Base-by-base conservation (phyloP, 2,113 vertebrate genomes). In the Symphodus melops region DNA sequence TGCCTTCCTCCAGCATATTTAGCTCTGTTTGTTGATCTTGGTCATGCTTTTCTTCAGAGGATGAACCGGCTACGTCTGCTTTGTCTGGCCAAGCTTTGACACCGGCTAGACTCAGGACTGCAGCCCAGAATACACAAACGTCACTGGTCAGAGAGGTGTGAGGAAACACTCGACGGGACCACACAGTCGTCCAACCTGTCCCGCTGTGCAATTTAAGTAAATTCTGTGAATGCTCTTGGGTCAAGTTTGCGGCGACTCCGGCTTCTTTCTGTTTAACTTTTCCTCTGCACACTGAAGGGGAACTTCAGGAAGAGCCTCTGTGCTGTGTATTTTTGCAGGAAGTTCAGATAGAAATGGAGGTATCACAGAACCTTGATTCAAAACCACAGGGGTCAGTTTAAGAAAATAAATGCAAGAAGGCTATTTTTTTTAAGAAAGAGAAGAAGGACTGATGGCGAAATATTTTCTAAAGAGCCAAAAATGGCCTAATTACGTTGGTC, bases 21-120 rank as follows among this genome's bases (percentile, higher is more conserved):
- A 60, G 72, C 37, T 59, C 64, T 84, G 69, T 91, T 92, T 91
- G 88, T 92, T 90, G 90, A 86, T 83, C 69, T 89, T 89, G 86
- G 87, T 82, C 23, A n/a, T 17, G 72, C 52, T 83, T 59, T 81
- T 60, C 61, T 53, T 64, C 72, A 44, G 70, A 68, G 79, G 56
- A 64, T 16, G 52, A 54, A 46, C 67, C 21, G 0, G 52, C 79
- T 87, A 65, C 21, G 73, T 71, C 75, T 83, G 79, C 81, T 85
- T 82, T 33, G 68, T 79, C 86, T 82, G 75, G 76, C 83, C 80
- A 46, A 64, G 61, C 21, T 55, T 64, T 28, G 74, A 86, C 83
- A 83, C 77, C 72, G 72, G 72, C 73, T 71, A 72, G 80, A 84
- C 73, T 7, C n/a, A 1, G 54, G 65, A 44, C 61, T 11, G 70